These are phyloP conservation scores for Anguilla pacifica DNA, from an alignment of 2,797 vertebrate species.

Conservation along the genomic window DNA sequence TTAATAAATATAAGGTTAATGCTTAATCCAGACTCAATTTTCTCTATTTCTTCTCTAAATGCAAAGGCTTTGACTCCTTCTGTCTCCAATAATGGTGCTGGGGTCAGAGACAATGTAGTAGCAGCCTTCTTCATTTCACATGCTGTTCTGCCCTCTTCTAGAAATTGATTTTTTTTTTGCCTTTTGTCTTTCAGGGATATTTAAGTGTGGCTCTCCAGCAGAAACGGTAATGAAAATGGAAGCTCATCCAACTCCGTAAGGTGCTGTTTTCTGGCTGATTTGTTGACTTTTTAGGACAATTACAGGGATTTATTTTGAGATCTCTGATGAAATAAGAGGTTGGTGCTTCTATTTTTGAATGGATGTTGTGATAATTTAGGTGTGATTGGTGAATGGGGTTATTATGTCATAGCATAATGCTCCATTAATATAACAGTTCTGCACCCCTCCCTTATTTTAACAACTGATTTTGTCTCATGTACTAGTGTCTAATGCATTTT, in stretches of 20 bases:
- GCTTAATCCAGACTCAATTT: too few relatives aligned
- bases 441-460: background rate
- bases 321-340: background rate
- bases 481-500: background rate
- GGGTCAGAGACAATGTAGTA: background rate
- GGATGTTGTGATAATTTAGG: background rate
- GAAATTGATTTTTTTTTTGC: background rate
- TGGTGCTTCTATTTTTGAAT: background rate
- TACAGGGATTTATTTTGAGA: background rate
- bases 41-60: background rate
- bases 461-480: background rate
- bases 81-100: background rate
- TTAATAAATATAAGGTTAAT: too few relatives aligned
- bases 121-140: background rate
- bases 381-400: background rate
- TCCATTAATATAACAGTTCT: background rate
- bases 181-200: background rate
- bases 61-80: background rate
- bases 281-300: background rate
- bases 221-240: background rate
- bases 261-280: background rate
- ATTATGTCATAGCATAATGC: background rate
- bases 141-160: background rate
- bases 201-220: background rate
- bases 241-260: background rate